Evolutionary conservation across 37 sponge, comb jelly and placozoan genomes (phyloP).

Genomic region (Chondrosia reniformis): DNA sequence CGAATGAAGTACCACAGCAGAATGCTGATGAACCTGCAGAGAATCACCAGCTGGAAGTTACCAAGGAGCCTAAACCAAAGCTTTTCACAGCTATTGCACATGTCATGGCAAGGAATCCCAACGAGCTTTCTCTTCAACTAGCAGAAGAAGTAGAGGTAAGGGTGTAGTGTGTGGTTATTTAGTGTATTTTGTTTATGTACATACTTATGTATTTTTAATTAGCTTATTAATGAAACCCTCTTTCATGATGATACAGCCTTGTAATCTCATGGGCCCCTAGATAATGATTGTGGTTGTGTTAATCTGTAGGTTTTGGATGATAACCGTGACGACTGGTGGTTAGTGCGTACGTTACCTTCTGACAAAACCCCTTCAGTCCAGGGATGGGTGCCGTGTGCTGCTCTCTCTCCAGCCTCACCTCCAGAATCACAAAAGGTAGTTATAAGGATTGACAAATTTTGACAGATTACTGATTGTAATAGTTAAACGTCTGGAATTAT

Average conservation of each 20-base stretch:
- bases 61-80: not conserved
- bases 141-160: constrained; percentile 15
- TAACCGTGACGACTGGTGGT: constrained; percentile 73
- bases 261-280: too few relatives aligned
- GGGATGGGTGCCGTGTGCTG: constrained; percentile 51
- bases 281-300: too few relatives aligned
- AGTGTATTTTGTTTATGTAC: too few relatives aligned
- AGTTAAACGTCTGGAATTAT: too few relatives aligned
- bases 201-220: not conserved
- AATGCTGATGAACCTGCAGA: not conserved
- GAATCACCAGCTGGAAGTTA: not conserved
- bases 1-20: not conserved
- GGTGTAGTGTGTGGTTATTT: not conserved
- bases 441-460: too few relatives aligned
- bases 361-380: constrained; percentile 9
- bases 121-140: constrained; percentile 4
- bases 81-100: constrained; percentile 4
- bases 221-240: too few relatives aligned
- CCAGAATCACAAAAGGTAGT: too few relatives aligned
- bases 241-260: too few relatives aligned
- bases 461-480: too few relatives aligned
- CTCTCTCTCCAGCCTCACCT: constrained; percentile 10
- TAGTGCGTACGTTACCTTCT: constrained; percentile 40
- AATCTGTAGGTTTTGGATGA: constrained; percentile 30
- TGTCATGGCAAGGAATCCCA: not conserved